Evolutionary conservation across 1,140 invertebrate genomes (phyloP).

Genomic region (Drosophila burlai): DNA sequence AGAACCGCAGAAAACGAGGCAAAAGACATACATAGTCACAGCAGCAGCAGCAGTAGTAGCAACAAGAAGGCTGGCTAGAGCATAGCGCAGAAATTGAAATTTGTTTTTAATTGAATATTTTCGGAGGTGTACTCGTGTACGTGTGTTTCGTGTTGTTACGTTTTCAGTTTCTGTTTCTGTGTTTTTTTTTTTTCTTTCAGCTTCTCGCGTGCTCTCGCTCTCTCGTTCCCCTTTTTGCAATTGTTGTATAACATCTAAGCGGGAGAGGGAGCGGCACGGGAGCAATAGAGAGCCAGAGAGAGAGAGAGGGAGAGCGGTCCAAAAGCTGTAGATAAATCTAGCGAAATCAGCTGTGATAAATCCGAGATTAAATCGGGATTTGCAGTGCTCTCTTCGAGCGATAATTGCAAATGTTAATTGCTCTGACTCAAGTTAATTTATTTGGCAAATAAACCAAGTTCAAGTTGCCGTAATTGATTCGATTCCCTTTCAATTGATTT

Average conservation of each 20-base stretch:
- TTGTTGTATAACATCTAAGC: conserved; percentile 72
- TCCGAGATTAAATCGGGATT: conserved; percentile 1
- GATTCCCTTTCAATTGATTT: background rate
- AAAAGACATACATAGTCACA: conserved; percentile 20
- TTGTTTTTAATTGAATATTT: conserved; percentile 68
- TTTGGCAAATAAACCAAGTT: background rate
- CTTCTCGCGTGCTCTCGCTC: conserved; percentile 12
- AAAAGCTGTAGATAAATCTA: conserved; percentile 46
- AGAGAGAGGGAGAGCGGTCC: conserved; percentile 14
- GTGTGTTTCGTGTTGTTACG: conserved; percentile 38
- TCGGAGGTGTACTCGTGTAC: conserved; percentile 40
- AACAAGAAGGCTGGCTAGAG: background rate
- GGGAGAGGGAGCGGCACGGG: conserved; percentile 1
- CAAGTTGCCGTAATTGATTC: background rate
- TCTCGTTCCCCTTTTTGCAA: conserved; percentile 37
- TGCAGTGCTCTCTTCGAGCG: background rate
- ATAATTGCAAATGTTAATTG: background rate
- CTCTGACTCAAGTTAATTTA: background rate
- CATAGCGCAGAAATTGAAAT: conserved; percentile 58
- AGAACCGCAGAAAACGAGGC: conserved; percentile 43
- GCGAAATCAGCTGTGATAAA: conserved; percentile 22
- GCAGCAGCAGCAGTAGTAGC: background rate
- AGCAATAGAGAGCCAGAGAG: background rate
- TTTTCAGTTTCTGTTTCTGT: conserved; percentile 25
- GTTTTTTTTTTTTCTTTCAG: conserved; percentile 19